Evolutionary conservation across 1,140 invertebrate genomes (phyloP), one percentile per base, ranked within the genome.

Genomic region (Bicyclus anynana): DNA sequence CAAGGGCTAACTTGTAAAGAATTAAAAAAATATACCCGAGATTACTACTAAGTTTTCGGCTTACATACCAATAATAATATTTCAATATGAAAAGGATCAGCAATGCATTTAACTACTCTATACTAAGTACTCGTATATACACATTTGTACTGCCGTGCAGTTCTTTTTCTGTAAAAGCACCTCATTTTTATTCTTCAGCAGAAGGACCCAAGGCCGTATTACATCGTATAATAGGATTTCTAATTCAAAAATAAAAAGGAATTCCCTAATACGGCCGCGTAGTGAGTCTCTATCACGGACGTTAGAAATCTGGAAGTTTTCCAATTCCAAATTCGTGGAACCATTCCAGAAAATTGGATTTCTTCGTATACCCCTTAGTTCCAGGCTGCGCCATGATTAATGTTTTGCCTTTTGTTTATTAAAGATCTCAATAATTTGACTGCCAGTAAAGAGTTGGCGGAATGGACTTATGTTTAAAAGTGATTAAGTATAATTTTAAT

Each of bases 261-360:
- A 44, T 37, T 48, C 29, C 27, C 44, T 49, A 38, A 51, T 55
- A 61, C 52, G 37, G 46, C 48, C 47, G 38, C 33, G 13, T 50
- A 62, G 62, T 44, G 59, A 57, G 49, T 57, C 58, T 68, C 57
- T 59, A 72, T 72, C 65, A 69, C 50, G 64, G 48, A 64, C 62
- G 55, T 67, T 71, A 69, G 64, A 74, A 71, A 72, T 67, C 69
- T 74, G 69, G 72, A 74, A 74, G 65, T 67, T 72, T 69, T 72
- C 69, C 69, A 72, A 74, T 74, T 67, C 58, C 49, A 65, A 69
- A 74, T 74, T 69, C 62, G 66, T 71, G 53, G 55, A 62, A 65
- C 58, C 64, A 72, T 74, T 74, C 58, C 52, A 69, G 66, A 74
- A 74, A 74, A 74, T 71, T 71, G 68, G 60, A 73, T 73, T 70